phyloP scores from a whole-genome alignment of 2,113 vertebrate species.

The Callopanchax toddi region DNA sequence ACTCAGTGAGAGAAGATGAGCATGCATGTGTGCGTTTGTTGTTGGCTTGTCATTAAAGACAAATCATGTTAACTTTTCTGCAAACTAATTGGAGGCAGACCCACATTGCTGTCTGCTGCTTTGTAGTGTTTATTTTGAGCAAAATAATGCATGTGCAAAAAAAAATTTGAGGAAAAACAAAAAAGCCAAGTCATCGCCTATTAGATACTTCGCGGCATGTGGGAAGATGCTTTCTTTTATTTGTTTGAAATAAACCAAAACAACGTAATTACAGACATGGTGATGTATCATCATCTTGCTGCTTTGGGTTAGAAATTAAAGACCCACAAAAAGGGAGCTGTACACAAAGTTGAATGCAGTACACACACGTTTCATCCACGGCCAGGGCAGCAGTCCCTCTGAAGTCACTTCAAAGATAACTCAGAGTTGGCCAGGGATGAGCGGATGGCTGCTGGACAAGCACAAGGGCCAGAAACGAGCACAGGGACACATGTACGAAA shows the following conservation, averaged over 20 bases:
- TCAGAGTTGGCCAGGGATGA: conserved; percentile 65
- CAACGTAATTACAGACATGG: conserved; percentile 57
- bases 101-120: not conserved
- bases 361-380: conserved; percentile 28
- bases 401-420: conserved; percentile 77
- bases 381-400: conserved; percentile 55
- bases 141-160: not conserved
- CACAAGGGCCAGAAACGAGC: conserved; percentile 36
- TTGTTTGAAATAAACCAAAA: conserved; percentile 49
- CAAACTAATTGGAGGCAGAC: not conserved
- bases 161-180: conserved; percentile 9
- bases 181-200: conserved; percentile 28
- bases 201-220: conserved; percentile 35
- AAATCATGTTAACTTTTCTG: not conserved
- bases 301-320: conserved; percentile 47
- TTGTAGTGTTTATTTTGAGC: not conserved
- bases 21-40: conserved; percentile 10
- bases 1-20: conserved; percentile 22
- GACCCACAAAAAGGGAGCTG: conserved; percentile 13
- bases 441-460: conserved; percentile 54
- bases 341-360: conserved; percentile 30
- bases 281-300: conserved; percentile 36
- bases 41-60: not conserved
- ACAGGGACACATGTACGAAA: not conserved
- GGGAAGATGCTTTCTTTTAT: conserved; percentile 48